Evolutionary conservation across 1,140 invertebrate genomes (phyloP).

Genomic region (Cryptotermes secundus): DNA sequence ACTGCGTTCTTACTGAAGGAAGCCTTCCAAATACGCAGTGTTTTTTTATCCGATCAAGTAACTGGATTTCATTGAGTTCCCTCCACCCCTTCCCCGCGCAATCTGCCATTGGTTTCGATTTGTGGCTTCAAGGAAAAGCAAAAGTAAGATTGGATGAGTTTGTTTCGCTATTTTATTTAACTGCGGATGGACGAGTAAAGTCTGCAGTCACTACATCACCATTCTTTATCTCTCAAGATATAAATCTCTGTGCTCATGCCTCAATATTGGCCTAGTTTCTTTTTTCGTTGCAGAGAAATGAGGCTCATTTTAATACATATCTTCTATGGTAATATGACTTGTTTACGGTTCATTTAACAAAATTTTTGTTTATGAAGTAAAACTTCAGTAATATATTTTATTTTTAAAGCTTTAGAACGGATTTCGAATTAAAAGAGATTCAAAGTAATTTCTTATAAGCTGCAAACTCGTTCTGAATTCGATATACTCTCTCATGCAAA

Average conservation of each 20-base stretch:
- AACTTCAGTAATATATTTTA: not conserved
- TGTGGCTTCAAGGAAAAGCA: not conserved
- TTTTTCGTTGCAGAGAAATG: not conserved
- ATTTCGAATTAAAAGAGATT: not conserved
- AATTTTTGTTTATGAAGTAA: not conserved
- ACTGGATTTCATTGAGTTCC: too few relatives aligned
- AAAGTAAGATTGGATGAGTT: not conserved
- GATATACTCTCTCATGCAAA: too few relatives aligned
- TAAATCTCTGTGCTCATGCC: not conserved
- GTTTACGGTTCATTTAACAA: not conserved
- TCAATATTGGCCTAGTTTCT: not conserved
- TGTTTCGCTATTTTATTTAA: not conserved
- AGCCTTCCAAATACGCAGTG: too few relatives aligned
- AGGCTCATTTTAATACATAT: not conserved
- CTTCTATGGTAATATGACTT: not conserved
- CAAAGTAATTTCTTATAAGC: not conserved
- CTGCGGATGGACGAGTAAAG: not conserved
- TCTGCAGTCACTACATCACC: not conserved
- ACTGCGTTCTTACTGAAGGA: too few relatives aligned
- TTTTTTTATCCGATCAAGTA: too few relatives aligned
- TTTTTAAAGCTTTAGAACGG: not conserved
- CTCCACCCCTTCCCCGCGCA: too few relatives aligned
- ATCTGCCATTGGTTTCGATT: not conserved
- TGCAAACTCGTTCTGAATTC: not conserved
- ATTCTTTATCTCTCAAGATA: not conserved